Base-by-base conservation (phyloP, 2,113 vertebrate species). In the Tenebrosternarchus preto region DNA sequence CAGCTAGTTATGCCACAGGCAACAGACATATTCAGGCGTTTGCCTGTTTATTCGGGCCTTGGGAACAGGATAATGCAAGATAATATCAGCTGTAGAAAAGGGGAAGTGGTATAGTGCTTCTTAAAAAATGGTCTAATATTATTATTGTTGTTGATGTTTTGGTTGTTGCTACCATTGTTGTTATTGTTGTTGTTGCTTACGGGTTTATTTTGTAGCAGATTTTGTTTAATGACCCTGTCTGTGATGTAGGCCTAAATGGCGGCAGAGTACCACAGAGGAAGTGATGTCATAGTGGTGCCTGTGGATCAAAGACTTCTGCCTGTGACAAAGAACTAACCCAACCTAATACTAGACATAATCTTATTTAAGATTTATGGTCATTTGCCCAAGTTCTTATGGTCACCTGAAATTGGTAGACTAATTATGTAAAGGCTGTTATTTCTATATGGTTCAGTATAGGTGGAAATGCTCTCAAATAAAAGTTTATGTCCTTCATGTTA, bases 221-320 rank as follows among this genome's bases (percentile, higher is more conserved):
- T n/a, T n/a, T n/a, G n/a, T 77, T 77, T 67, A 67, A 67, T 77
- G 43, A 1, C 20, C 25, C 20, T n/a, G 43, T 67, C 43, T 24
- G 15, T 77, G 29, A 25, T 57, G 57, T 57, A 46, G 5, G 43
- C 5, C 43, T 8, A 46, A 46, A 46, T 46, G 43, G 5, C 1
- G 8, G 43, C 43, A 4, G 36, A 39, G 36, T 39, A 39, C 36
- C 36, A 39, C 3, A 3, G 7, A 39, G 36, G 36, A 3, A 39
- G 36, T 7, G 3, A 7, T 39, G 36, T 39, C 7, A 39, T n/a
- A n/a, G 6, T 36, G 33, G 33, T 36, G 33, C 6, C 33, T 36
- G 43, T 46, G 43, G 43, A 9, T 46, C 43, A 50, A 9, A 12
- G 43, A 50, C 1, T 50, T 50, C 43, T 15, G 43, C 11, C 43